phyloP scores from a whole-genome alignment of 2,113 vertebrate species.

The Vidua macroura region DNA sequence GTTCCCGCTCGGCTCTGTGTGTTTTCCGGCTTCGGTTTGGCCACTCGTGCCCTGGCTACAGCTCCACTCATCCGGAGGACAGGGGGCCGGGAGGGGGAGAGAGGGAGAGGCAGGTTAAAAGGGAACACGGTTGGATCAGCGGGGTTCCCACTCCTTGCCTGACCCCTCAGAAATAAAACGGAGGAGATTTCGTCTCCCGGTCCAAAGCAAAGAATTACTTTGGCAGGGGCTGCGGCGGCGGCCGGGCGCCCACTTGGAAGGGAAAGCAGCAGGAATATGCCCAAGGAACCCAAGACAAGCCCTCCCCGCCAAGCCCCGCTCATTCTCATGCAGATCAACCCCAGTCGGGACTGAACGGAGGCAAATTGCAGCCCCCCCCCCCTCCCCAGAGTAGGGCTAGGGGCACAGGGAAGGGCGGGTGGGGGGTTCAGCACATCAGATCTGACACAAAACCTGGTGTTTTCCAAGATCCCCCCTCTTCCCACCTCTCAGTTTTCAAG shows the following conservation, averaged over 20 bases:
- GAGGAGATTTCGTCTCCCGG: neutral
- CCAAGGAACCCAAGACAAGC: conserved; percentile 22
- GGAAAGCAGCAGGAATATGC: conserved; percentile 19
- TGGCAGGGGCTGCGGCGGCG: conserved; percentile 33
- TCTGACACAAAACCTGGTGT: neutral
- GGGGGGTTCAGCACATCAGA: neutral
- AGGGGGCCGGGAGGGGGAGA: neutral
- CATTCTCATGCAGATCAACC: conserved; percentile 42
- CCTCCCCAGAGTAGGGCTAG: neutral
- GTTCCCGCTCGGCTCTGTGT: neutral
- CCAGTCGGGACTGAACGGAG: neutral
- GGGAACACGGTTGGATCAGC: conserved; percentile 52
- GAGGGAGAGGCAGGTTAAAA: conserved; percentile 32
- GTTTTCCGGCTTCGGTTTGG: neutral
- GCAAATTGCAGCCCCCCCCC: neutral
- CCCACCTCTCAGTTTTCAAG: neutral
- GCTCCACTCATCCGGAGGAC: neutral
- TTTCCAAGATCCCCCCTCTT: neutral
- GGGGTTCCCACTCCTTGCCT: conserved; percentile 45
- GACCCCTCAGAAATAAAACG: conserved; percentile 36
- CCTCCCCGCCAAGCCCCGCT: neutral
- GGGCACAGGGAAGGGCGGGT: neutral
- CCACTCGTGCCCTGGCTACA: neutral
- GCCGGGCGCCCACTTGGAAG: conserved; percentile 54
- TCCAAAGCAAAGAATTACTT: conserved; percentile 72